Evolutionary conservation across 1,140 invertebrate species (phyloP), one percentile per base, ranked within the genome.

Genomic region (Pseudomyrmex cubaensis): DNA sequence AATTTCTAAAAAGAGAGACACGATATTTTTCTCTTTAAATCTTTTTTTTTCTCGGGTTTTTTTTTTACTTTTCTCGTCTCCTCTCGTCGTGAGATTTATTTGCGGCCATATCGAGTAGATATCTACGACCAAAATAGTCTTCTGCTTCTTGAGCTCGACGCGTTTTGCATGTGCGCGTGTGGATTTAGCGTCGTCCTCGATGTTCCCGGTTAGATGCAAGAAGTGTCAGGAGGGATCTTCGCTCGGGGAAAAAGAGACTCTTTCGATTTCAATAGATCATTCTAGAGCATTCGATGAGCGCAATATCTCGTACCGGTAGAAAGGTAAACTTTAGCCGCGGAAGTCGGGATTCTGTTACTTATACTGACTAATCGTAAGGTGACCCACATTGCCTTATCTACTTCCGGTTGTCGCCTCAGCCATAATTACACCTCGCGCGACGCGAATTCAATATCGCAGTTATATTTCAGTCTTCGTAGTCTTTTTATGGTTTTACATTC

Each of bases 81-180:
- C 22, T 61, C 52, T 80, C 61, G 69, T 74, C 57, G 66, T 48
- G 62, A 83, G 86, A 90, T 90, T 90, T 90, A 90, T 90, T 90
- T 66, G 77, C 69, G 82, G 78, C 64, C 82, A 62, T 77, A 63
- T 64, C 22, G 62, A 83, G 64, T 77, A 82, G 86, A 90, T 87
- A 84, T 83, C 80, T 88, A 74, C 64, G 80, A 87, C 75, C 67
- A 44, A 64, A 63, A 64, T 78, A 82, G 77, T 88, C 77, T 83
- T 85, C 84, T 86, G 83, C 85, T 88, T 87, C 86, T 87, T 25
- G 50, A 63, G 57, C 48, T 82, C 61, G 54, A 56, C 72, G 35
- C 67, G 54, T 77, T 48, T 64, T 52, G 70, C 59, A 70, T 64
- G 61, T 74, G 82, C 74, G 83, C 85, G 85, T 75, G 46, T 77